phyloP scores from a whole-genome alignment of 2,888 invertebrate genomes.

The Noctua pronuba region DNA sequence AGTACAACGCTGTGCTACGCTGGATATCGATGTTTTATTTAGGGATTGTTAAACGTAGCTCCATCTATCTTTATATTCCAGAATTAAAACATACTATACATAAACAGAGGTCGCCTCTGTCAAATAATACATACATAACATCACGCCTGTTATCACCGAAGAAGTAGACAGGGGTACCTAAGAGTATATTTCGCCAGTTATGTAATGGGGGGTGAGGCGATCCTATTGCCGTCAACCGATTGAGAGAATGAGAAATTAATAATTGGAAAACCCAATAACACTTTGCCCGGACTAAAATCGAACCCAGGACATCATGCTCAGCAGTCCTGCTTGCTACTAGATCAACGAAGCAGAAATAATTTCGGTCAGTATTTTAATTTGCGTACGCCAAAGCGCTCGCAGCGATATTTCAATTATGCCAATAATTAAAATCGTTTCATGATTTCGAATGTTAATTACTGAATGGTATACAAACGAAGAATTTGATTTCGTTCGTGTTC shows the following conservation, averaged over 20 bases:
- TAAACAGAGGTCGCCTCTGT: neutral
- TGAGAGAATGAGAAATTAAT: neutral
- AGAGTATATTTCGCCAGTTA: neutral
- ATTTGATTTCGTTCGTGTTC: conserved; percentile 52
- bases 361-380: conserved; percentile 30
- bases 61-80: neutral
- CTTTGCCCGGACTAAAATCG: neutral
- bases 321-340: neutral
- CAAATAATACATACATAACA: neutral
- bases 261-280: neutral
- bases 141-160: neutral
- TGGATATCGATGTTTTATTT: neutral
- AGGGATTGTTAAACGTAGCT: neutral
- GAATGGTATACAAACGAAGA: conserved; percentile 35
- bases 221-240: neutral
- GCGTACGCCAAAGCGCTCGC: conserved; percentile 13
- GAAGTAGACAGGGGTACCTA: neutral
- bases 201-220: neutral
- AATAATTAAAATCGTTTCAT: conserved; percentile 65
- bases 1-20: too few relatives aligned
- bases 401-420: conserved; percentile 54
- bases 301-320: neutral
- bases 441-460: conserved; percentile 62
- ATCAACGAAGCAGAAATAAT: neutral
- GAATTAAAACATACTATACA: neutral